phyloP scores from a whole-genome alignment of 2,797 vertebrate species.

The Propithecus perrieri region DNA sequence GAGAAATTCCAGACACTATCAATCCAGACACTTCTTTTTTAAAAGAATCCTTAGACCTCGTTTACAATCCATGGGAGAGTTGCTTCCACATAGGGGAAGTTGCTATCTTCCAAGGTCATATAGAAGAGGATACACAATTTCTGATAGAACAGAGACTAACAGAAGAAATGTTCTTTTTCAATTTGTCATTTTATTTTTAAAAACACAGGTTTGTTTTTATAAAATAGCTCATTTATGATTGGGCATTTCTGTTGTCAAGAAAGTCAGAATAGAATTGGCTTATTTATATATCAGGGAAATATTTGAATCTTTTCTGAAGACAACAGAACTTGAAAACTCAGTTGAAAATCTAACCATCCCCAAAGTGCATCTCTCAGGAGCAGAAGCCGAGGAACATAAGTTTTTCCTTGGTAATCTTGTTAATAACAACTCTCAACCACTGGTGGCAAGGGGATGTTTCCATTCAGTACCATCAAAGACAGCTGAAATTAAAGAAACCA shows the following conservation, averaged over 20 bases:
- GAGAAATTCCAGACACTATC: conserved; percentile 9
- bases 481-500: conserved; percentile 77
- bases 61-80: background rate
- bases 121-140: background rate
- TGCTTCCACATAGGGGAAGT: background rate
- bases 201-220: background rate
- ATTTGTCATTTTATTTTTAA: conserved; percentile 14
- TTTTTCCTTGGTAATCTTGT: background rate
- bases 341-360: conserved; percentile 31
- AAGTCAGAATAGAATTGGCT: background rate
- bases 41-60: background rate
- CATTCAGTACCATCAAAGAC: conserved; percentile 65
- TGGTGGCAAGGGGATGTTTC: conserved; percentile 59
- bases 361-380: conserved; percentile 58
- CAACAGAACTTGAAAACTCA: conserved; percentile 37
- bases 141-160: conserved; percentile 3
- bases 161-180: background rate
- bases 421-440: conserved; percentile 63
- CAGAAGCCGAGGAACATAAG: conserved; percentile 50
- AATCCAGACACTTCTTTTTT: conserved; percentile 12
- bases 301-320: conserved; percentile 41
- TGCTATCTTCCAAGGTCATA: background rate
- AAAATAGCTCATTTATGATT: conserved; percentile 18
- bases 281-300: conserved; percentile 15
- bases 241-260: conserved; percentile 8